Percentiles rank a stretch among this genome's conserved stretches.
Conservation (phyloP, 2,888 invertebrate species). For the Caprella mutica region DNA sequence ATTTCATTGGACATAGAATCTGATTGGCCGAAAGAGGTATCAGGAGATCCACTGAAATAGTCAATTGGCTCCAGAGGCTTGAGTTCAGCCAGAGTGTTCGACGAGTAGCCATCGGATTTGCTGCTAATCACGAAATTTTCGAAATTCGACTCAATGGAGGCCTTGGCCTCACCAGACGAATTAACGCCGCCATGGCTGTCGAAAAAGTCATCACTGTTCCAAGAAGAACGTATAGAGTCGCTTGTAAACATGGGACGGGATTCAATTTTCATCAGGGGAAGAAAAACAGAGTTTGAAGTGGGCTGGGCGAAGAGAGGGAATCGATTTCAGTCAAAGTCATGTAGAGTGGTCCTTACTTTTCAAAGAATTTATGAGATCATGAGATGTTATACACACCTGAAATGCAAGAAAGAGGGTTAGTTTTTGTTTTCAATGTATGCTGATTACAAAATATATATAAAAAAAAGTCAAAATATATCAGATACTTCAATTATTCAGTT, state of each 20-base stretch:
- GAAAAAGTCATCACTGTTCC: constrained; percentile 34
- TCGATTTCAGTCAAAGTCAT: too few species aligned
- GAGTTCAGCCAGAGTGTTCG: constrained; percentile 55
- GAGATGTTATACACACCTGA: too few species aligned
- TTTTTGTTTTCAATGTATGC: too few species aligned
- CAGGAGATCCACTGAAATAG: constrained; percentile 32
- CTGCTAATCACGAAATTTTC: constrained; percentile 27
- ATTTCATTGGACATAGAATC: constrained; percentile 22
- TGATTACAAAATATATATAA: too few species aligned
- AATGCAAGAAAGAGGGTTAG: too few species aligned
- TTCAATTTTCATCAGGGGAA: constrained; percentile 34
- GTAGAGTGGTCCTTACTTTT: too few species aligned
- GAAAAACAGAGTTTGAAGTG: too few species aligned
- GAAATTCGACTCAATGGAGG: constrained; percentile 27
- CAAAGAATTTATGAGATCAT: too few species aligned
- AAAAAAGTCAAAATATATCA: too few species aligned
- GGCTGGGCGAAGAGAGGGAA: constrained; percentile 18
- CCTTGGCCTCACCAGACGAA: constrained; percentile 19
- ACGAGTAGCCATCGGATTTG: constrained; percentile 18
- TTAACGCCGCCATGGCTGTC: constrained; percentile 23
- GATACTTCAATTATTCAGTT: too few species aligned
- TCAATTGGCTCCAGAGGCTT: constrained; percentile 63
- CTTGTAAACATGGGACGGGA: constrained; percentile 30
- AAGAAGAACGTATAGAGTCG: constrained; percentile 33
- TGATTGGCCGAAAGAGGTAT: constrained; percentile 23